Percentiles rank a stretch among this genome's conserved stretches.
Conservation (phyloP, 2,888 invertebrate genomes). For the Andricus quercusramuli region DNA sequence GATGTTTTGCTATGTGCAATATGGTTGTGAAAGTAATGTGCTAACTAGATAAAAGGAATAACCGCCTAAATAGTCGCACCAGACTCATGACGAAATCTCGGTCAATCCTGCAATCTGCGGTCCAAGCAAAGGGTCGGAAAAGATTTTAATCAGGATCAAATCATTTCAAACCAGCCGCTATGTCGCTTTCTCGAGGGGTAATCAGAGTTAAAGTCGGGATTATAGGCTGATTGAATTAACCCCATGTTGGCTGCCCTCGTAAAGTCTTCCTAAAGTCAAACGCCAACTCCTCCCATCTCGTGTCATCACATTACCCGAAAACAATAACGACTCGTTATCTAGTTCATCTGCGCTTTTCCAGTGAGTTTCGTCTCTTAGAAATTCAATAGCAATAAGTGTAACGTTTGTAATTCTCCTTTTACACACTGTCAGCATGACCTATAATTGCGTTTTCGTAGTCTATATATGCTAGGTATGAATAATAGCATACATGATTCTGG, state of each 20-base stretch:
- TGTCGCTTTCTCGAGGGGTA: conserved; percentile 57
- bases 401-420: not conserved
- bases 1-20: not conserved
- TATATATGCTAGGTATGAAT: too few relatives aligned
- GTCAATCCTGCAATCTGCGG: conserved; percentile 8
- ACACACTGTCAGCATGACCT: not conserved
- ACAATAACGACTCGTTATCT: conserved; percentile 70
- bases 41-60: not conserved
- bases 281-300: conserved; percentile 75
- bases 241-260: conserved; percentile 74
- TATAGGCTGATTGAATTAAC: conserved; percentile 77
- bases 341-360: conserved; percentile 57
- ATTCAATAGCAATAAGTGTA: not conserved
- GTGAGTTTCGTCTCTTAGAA: conserved; percentile 20
- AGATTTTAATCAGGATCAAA: conserved; percentile 70
- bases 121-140: conserved; percentile 41
- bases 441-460: too few relatives aligned
- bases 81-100: not conserved
- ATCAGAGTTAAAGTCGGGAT: conserved; percentile 76
- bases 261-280: conserved; percentile 77
- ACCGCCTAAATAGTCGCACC: not conserved
- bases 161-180: conserved; percentile 53
- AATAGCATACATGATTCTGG: too few relatives aligned
- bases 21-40: not conserved
- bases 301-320: conserved; percentile 72